Conservation (phyloP, 2,797 vertebrate genomes). For the Chaetophractus vellerosus region DNA sequence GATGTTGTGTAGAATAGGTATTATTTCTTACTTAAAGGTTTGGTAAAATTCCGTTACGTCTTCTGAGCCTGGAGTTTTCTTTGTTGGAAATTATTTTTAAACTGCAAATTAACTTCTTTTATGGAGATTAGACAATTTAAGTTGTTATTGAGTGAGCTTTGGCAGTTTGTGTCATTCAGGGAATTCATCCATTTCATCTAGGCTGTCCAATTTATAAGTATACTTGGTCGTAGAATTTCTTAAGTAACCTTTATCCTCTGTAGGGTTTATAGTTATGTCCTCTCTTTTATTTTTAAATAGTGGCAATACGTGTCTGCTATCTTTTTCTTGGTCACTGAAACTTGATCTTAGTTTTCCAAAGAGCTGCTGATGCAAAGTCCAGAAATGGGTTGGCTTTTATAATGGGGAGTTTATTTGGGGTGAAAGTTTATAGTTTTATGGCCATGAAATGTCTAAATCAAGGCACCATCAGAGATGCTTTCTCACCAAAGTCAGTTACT, state of each 20-base stretch:
- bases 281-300: not conserved
- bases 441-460: no score
- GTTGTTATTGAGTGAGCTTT: not conserved
- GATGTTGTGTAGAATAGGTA: not conserved
- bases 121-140: not conserved
- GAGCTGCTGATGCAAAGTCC: no score
- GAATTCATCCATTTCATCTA: not conserved
- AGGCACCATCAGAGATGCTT: no score
- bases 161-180: not conserved
- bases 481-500: no score
- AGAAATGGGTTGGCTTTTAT: no score
- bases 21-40: not conserved
- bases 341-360: not conserved
- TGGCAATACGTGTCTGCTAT: not conserved
- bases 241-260: not conserved
- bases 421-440: no score
- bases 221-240: not conserved
- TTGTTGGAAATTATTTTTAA: not conserved
- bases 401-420: no score
- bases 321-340: not conserved
- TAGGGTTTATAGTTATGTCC: not conserved
- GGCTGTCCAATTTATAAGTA: not conserved
- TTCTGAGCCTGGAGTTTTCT: not conserved
- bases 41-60: not conserved
- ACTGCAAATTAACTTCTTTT: not conserved